Evolutionary conservation across 2,888 invertebrate species (phyloP), one percentile per base, ranked within the genome.

Genomic region (Ormyrus nitidulus): DNA sequence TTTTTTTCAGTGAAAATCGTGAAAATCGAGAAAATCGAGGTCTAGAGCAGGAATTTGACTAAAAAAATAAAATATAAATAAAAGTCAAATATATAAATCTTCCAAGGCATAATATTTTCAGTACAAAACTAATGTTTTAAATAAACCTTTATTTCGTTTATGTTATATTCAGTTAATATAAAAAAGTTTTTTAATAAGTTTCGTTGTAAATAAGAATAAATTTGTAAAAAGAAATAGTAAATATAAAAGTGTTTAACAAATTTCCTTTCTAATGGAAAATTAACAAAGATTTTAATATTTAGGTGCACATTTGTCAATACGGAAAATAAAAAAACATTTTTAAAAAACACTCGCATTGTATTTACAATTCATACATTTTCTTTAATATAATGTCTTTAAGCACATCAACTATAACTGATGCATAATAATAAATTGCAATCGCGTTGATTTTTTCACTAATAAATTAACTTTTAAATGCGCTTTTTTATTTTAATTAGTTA

Each of bases 1-100:
- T 76, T 51, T 51, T 70, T 82, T 80, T 3, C 82, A 86, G 84
- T 69, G 78, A 82, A 64, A 82, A 84, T 61, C 81, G 70, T 9
- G 81, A 53, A 49, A 64, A 75, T 49, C 79, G 80, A 66, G 76
- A 85, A 19, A 19, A 19, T 34, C 34, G 34, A 34, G 34, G 34
- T 34, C 4, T 34, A 34, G 34, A 4, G 34, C 34, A 34, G 65
- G 84, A 84, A 79, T 76, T 79, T 75, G 83, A 82, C 76, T 84
- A 34, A 34, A 34, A 34, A 4, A 34, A 34, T 34, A 34, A 2
- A 34, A 4, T 34, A 34, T 34, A 19, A 19, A 19, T 19, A 19
- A 19, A 19, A 2, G 19, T 19, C 19, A 19, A 72, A 81, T 59
- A 56, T n/a, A n/a, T 3, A 54, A 68, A 59, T 62, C 13, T 71